Conservation (phyloP, 2,797 vertebrate genomes). For the Channallabes apus region DNA sequence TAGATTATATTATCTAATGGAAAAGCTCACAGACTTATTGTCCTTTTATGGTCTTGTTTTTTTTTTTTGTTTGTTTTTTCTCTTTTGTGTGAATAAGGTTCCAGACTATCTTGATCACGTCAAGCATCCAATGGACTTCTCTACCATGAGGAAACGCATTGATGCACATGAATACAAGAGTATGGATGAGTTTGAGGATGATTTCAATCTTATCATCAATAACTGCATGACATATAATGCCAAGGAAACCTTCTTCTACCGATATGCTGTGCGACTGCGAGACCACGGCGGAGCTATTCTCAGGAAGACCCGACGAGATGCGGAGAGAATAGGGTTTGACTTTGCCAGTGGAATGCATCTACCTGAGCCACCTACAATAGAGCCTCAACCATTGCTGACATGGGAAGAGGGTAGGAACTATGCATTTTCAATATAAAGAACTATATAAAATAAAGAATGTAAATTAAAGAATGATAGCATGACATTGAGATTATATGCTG, state of each 20-base stretch:
- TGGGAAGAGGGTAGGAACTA: constrained; percentile 87
- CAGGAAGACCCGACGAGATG: constrained; percentile 85
- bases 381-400: constrained; percentile 79
- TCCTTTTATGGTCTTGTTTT: neutral
- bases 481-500: no score
- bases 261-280: constrained; percentile 86
- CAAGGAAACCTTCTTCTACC: constrained; percentile 95
- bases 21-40: no score
- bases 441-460: neutral
- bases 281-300: constrained; percentile 92
- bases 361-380: constrained; percentile 79
- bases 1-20: no score
- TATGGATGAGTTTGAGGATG: constrained; percentile 88
- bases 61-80: neutral
- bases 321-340: constrained; percentile 86
- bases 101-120: constrained; percentile 96
- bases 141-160: constrained; percentile 88
- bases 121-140: constrained; percentile 94
- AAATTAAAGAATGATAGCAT: neutral
- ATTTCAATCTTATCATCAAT: constrained; percentile 91
- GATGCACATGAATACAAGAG: constrained; percentile 85
- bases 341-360: constrained; percentile 87
- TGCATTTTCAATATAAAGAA: neutral
- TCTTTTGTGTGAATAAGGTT: constrained; percentile 74
- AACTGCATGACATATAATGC: constrained; percentile 98